Evolutionary conservation across 2,888 invertebrate genomes (phyloP), one percentile per base, ranked within the genome.

Genomic region (Drosophila nr. perissopoda): DNA sequence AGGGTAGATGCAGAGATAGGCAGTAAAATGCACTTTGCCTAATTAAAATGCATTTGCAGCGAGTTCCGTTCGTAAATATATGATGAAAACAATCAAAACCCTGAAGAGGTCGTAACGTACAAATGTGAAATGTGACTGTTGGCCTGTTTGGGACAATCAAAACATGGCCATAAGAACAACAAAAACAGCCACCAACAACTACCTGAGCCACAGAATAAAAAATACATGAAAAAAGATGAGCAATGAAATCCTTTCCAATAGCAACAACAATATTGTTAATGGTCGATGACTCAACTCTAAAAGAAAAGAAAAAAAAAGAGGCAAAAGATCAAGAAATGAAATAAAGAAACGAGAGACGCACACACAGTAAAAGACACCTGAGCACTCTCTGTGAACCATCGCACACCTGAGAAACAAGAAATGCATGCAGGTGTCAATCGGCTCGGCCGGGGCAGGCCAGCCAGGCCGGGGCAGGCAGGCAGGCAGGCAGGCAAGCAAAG

Each of bases 371-470:
- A 60, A 79, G 78, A 79, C 88, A 86, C 89, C 84, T 87, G 89
- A 87, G 80, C 80, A 53, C 52, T 62, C 61, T 59, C 48, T 42
- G 61, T 40, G 54, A 46, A 36, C 56, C 74, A 59, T 69, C 74
- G 82, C 89, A 90, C 91, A 89, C 89, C 89, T 89, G 89, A 89
- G 89, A 88, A 87, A 89, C 88, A 77, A 83, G 88, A 89, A 89
- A 89, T 91, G 91, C 88, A 90, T 91, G 91, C 88, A 90, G 90
- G 88, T 91, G 91, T 90, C 90, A 90, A 88, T 88, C 86, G 87
- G 87, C 60, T 25, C 16, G 54, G 54, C 36, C 27, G 56, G 56
- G 56, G 36, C 56, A 56, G 25, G 25, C 53, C 53, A 25, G 42
- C 18, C 38, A 40, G 21, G 21, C 42, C 21, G 36, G 42, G 11